Evolutionary conservation across 2,113 vertebrate genomes (phyloP).

Genomic region (Pygoscelis adeliae): DNA sequence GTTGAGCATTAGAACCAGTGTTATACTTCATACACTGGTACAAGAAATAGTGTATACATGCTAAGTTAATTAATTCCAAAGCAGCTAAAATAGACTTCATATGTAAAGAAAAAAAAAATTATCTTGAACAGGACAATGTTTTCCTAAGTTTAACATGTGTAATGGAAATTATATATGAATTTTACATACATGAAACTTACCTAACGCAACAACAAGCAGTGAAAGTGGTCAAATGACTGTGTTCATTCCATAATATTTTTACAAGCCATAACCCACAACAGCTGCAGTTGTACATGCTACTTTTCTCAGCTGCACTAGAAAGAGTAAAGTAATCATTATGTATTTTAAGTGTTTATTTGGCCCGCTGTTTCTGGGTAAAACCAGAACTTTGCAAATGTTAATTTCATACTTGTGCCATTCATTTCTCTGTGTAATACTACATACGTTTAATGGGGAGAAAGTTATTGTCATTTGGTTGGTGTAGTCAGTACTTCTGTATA

Average conservation of each 20-base stretch:
- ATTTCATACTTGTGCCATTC: neutral
- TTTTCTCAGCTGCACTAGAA: neutral
- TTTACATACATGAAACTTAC: neutral
- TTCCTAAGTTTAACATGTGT: neutral
- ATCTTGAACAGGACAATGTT: neutral
- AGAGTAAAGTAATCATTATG: neutral
- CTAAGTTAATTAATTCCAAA: neutral
- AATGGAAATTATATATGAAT: neutral
- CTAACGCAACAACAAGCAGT: neutral
- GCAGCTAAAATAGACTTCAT: neutral
- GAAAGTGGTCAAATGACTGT: conserved; percentile 6
- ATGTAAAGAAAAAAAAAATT: neutral
- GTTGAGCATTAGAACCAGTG: neutral
- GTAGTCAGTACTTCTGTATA: neutral
- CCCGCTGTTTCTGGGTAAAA: conserved; percentile 6
- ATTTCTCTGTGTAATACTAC: neutral
- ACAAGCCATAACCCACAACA: neutral
- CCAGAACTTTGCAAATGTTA: neutral
- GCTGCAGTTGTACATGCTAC: neutral
- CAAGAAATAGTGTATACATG: neutral
- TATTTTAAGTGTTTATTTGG: conserved; percentile 11
- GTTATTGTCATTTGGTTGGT: neutral
- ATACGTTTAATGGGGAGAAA: neutral
- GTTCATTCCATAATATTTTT: neutral
- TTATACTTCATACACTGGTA: neutral